Percentiles rank a stretch among this genome's conserved stretches.
These are phyloP conservation scores for Hemicentrotus pulcherrimus DNA, from an alignment of 35 echinoderm and acorn worm species.

Conservation along the genomic window DNA sequence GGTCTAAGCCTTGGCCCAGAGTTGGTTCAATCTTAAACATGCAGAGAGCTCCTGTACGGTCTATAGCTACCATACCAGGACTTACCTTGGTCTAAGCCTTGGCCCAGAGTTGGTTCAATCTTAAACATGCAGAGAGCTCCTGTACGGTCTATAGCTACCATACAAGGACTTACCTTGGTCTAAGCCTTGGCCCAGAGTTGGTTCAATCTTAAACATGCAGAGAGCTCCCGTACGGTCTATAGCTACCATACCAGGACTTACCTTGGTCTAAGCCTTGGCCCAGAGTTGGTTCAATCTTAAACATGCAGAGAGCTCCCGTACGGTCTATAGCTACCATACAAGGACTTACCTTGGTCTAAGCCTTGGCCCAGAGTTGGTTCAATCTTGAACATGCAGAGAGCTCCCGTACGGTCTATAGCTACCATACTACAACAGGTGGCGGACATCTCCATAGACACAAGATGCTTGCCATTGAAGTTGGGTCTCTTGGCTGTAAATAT, in stretches of 20 bases:
- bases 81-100: slow-evolving; percentile 76
- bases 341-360: slow-evolving; percentile 74
- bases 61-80: slow-evolving; percentile 81
- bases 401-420: slow-evolving; percentile 77
- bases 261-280: slow-evolving; percentile 75
- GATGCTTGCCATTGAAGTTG: slow-evolving; percentile 77
- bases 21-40: slow-evolving; percentile 88
- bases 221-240: slow-evolving; percentile 73
- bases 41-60: slow-evolving; percentile 78
- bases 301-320: slow-evolving; percentile 76
- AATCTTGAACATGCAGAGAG: slow-evolving; percentile 84
- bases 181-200: slow-evolving; percentile 90
- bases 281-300: slow-evolving; percentile 85
- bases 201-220: slow-evolving; percentile 83
- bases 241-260: slow-evolving; percentile 64
- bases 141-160: slow-evolving; percentile 70
- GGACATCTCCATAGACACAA: slow-evolving; percentile 92
- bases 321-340: slow-evolving; percentile 85
- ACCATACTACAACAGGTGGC: slow-evolving; percentile 81
- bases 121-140: slow-evolving; percentile 82
- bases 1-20: slow-evolving; percentile 73
- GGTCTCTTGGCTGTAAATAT: slow-evolving; percentile 75
- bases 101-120: slow-evolving; percentile 86
- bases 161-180: slow-evolving; percentile 16
- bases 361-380: slow-evolving; percentile 85